Conservation (phyloP, 2,888 invertebrate genomes). For the Ormyrus nitidulus region DNA sequence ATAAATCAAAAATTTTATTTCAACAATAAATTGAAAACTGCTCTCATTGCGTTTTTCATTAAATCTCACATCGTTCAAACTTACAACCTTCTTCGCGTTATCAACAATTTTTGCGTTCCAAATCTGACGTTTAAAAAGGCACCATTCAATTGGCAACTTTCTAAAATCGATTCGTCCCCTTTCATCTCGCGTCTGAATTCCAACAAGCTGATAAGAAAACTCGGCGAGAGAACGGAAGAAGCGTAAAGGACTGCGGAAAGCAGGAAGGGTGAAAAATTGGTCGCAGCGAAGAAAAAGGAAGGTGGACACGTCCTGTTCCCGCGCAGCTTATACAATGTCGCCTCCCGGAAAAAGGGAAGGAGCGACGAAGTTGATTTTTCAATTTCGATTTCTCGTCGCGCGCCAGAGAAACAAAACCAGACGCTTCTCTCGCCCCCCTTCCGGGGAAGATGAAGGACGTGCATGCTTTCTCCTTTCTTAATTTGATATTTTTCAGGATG, state of each 20-base stretch:
- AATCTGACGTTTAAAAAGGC: too few relatives aligned
- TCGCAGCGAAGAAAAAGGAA: neutral
- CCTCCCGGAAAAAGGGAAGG: neutral
- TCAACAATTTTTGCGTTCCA: too few relatives aligned
- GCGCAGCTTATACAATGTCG: too few relatives aligned
- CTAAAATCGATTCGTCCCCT: too few relatives aligned
- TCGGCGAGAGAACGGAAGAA: neutral
- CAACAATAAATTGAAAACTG: too few relatives aligned
- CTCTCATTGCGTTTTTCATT: too few relatives aligned
- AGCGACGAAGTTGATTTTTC: conserved; percentile 35
- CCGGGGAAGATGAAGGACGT: neutral
- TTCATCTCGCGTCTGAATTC: neutral
- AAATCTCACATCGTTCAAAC: too few relatives aligned
- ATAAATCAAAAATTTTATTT: too few relatives aligned
- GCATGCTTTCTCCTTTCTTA: conserved; percentile 12
- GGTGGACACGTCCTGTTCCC: too few relatives aligned
- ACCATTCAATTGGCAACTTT: too few relatives aligned
- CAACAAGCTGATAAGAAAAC: neutral
- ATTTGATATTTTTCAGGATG: conserved; percentile 35
- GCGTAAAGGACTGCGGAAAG: neutral
- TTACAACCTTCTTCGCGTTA: too few relatives aligned
- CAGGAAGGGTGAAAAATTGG: neutral
- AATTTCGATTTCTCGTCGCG: conserved; percentile 20
- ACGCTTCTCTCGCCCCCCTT: neutral
- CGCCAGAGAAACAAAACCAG: neutral